Evolutionary conservation across 2,797 vertebrate species (phyloP), one percentile per base, ranked within the genome.

Genomic region (Macropodus opercularis): DNA sequence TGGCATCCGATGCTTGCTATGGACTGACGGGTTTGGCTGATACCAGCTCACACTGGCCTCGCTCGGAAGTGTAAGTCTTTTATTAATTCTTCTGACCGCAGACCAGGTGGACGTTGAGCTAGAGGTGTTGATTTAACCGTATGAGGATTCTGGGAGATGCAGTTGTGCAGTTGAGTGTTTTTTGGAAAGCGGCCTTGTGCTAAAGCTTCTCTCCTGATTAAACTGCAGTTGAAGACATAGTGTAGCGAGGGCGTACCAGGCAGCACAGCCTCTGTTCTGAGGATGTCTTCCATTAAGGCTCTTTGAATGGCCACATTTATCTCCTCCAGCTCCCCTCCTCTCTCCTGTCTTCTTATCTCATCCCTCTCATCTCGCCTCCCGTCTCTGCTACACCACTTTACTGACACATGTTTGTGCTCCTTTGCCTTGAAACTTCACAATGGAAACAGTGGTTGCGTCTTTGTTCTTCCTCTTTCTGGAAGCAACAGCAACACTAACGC

Each of bases 61-160:
- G 58, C 62, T 81, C 75, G 69, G 79, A 85, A 72, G 63, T 79
- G 86, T 89, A 80, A 90, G 86, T 87, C 48, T 59, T 69, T 63
- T 67, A 56, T 71, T 60, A 71, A 74, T 44, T 40, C 19, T 18
- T 77, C 64, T 56, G 50, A 75, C 65, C 39, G 51, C 64, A 56
- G 44, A 53, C 23, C 49, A 59, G 32, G 39, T 72, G 32, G 24
- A 29, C 27, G 10, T 29, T 38, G 15, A 15, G 1, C 3, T 6
- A 17, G n/a, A 38, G 35, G 8, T 17, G 6, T 9, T 38, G 15
- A 38, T 38, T 38, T 7, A 15, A 35, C 14, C 8, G 35, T 17
- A 7, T 17, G 15, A 38, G 17, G 7, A 38, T 17, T 38, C 17
- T 35, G 2, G 8, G 9, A 17, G 15, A 17, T 9, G 7, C 9